phyloP scores from a whole-genome alignment of 2,888 invertebrate genomes.

The Drosophila engyochracea region DNA sequence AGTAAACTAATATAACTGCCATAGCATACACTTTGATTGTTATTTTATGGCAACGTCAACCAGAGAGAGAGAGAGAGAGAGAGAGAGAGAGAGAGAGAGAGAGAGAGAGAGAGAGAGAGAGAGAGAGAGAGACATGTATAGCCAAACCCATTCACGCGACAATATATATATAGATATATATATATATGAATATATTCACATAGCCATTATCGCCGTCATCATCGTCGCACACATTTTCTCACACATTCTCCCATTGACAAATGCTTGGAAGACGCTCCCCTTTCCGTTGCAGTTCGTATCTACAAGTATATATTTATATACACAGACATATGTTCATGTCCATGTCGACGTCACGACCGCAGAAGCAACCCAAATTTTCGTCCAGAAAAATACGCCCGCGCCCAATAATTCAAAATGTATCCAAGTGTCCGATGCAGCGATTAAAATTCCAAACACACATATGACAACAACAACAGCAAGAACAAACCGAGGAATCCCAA shows the following conservation, averaged over 20 bases:
- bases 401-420: conserved; percentile 75
- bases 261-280: conserved; percentile 44
- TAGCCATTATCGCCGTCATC: conserved; percentile 59
- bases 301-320: neutral
- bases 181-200: conserved; percentile 22
- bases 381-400: conserved; percentile 56
- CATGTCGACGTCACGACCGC: conserved; percentile 56
- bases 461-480: conserved; percentile 45
- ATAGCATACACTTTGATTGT: conserved; percentile 46
- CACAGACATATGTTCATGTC: conserved; percentile 24
- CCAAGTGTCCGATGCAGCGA: conserved; percentile 68
- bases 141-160: conserved; percentile 4
- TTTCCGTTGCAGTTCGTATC: conserved; percentile 17
- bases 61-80: neutral
- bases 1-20: conserved; percentile 69
- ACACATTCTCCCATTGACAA: conserved; percentile 74
- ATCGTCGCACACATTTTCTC: conserved; percentile 63
- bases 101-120: neutral
- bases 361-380: conserved; percentile 52
- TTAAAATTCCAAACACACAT: conserved; percentile 75
- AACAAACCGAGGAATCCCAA: conserved; percentile 72
- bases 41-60: conserved; percentile 51
- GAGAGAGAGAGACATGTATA: neutral
- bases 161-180: conserved; percentile 1
- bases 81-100: neutral